Percentiles rank a stretch among this genome's conserved stretches.
Conservation (phyloP, 2,797 vertebrate genomes). For the Anabacerthia variegaticeps region DNA sequence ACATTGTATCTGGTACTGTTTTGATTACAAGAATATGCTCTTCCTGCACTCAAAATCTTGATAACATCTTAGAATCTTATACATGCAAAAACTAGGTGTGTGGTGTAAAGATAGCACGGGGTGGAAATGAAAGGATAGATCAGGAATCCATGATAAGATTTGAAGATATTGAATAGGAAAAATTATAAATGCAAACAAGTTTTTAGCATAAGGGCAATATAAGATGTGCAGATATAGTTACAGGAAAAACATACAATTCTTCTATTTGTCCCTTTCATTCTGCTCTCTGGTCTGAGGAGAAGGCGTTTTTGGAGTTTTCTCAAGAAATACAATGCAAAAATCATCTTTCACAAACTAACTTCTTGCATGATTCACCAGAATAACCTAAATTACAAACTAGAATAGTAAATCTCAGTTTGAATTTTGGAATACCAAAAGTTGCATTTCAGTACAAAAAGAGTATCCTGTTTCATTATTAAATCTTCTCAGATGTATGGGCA, state of each 20-base stretch:
- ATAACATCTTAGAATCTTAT: not conserved
- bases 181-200: not conserved
- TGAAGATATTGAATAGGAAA: not conserved
- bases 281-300: not conserved
- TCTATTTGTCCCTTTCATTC: not conserved
- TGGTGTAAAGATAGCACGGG: not conserved
- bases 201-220: not conserved
- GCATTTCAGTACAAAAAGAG: not conserved
- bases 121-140: not conserved
- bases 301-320: not conserved
- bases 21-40: not conserved
- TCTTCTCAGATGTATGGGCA: not conserved
- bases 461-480: not conserved
- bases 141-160: not conserved
- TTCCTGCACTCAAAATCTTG: not conserved
- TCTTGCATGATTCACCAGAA: not conserved
- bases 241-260: not conserved
- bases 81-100: not conserved
- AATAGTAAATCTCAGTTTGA: not conserved
- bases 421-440: not conserved
- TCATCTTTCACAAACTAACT: not conserved
- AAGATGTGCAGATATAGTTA: not conserved
- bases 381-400: not conserved
- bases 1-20: not conserved
- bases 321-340: not conserved